Evolutionary conservation across 1,140 invertebrate species (phyloP).

Genomic region (Brachionus manjavacas): DNA sequence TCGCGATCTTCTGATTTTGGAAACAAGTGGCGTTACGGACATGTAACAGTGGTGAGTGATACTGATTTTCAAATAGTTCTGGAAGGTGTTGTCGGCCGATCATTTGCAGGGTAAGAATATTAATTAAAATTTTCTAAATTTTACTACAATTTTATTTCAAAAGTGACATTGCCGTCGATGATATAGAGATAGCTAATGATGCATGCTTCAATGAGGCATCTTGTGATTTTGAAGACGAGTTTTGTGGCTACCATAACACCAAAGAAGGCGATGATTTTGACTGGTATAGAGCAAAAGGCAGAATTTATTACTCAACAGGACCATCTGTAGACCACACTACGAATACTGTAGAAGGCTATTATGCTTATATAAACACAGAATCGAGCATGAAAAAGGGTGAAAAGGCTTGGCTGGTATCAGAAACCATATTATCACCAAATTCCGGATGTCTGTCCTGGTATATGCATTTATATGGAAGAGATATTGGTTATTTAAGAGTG

Average conservation of each 20-base stretch:
- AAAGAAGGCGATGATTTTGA: conserved; percentile 44
- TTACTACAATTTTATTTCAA: not conserved
- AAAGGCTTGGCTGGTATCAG: conserved; percentile 33
- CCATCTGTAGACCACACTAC: conserved; percentile 48
- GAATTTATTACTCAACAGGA: conserved; percentile 29
- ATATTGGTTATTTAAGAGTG: conserved; percentile 48
- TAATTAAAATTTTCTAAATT: not conserved
- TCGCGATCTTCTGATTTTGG: conserved; percentile 11
- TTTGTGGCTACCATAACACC: conserved; percentile 47
- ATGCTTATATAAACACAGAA: conserved; percentile 45
- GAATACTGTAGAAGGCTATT: conserved; percentile 41
- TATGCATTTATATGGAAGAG: conserved; percentile 54
- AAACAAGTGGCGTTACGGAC: conserved; percentile 24
- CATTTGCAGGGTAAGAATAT: not conserved
- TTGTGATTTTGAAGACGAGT: conserved; percentile 47
- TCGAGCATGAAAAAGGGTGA: not conserved
- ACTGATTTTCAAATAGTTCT: conserved; percentile 19
- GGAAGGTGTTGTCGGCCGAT: conserved; percentile 12
- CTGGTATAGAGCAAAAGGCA: conserved; percentile 42
- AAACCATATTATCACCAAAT: conserved; percentile 43
- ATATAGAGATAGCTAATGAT: conserved; percentile 49
- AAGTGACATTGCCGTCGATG: conserved; percentile 57
- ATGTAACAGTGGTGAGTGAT: conserved; percentile 12
- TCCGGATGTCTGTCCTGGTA: conserved; percentile 44
- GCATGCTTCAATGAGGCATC: conserved; percentile 45